Percentiles rank a stretch among this genome's conserved stretches.
Conservation (phyloP, 1,140 invertebrate genomes). For the Hetaerina americana region DNA sequence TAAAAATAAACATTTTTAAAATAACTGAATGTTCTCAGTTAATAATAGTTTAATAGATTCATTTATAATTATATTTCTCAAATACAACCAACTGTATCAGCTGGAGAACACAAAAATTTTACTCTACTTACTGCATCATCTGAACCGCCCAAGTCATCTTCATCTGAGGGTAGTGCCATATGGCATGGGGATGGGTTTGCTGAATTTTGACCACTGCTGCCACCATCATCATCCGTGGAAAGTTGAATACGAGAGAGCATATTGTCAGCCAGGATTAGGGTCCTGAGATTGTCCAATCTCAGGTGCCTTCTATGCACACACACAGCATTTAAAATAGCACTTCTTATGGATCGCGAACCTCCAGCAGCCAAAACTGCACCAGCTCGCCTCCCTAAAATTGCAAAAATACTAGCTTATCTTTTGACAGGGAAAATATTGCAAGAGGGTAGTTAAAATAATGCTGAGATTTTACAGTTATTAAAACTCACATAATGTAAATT, state of each 20-base stretch:
- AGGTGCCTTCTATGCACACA: conserved; percentile 74
- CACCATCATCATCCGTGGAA: conserved; percentile 57
- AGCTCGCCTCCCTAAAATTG: background rate
- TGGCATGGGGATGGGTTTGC: conserved; percentile 24
- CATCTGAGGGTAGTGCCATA: conserved; percentile 17
- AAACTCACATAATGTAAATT: no score
- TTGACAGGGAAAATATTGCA: no score
- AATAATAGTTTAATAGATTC: no score
- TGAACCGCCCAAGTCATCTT: conserved; percentile 22
- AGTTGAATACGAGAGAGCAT: conserved; percentile 60
- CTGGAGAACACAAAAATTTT: no score
- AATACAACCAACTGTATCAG: no score
- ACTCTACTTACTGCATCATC: background rate
- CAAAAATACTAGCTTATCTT: no score
- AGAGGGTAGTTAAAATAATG: no score
- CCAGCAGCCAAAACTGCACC: no score
- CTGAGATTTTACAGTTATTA: no score
- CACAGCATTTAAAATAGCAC: conserved; percentile 60
- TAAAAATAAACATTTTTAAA: no score
- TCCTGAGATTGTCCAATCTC: conserved; percentile 63
- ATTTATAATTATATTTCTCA: no score
- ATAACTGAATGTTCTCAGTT: no score
- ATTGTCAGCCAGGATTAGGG: conserved; percentile 78
- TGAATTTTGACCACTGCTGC: conserved; percentile 22
- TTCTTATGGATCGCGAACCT: conserved; percentile 40